Conservation (phyloP, 2,888 invertebrate genomes). For the Campoplex capitator region DNA sequence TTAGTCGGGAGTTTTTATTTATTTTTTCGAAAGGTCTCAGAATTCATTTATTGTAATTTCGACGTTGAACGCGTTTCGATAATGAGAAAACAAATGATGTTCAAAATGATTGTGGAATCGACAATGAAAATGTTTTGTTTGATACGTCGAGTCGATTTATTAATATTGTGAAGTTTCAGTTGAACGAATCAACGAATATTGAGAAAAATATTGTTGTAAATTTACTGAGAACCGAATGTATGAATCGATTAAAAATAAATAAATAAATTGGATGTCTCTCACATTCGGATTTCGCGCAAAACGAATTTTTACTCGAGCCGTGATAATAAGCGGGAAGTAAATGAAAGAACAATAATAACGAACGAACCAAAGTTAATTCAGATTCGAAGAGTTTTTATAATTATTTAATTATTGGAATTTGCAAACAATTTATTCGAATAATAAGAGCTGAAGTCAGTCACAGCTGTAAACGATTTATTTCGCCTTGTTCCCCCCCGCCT, state of each 20-base stretch:
- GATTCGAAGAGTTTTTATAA: not conserved
- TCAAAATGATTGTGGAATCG: not conserved
- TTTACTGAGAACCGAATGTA: not conserved
- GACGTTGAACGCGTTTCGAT: not conserved
- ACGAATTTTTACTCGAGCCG: too few relatives aligned
- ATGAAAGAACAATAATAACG: not conserved
- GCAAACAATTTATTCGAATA: not conserved
- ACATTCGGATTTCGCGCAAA: too few relatives aligned
- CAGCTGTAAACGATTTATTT: conserved; percentile 26
- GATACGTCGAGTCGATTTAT: not conserved
- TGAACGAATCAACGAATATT: not conserved
- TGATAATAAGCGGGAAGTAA: too few relatives aligned
- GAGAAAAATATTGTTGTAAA: not conserved
- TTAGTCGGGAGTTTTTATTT: too few relatives aligned
- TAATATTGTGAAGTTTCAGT: not conserved
- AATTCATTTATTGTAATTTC: not conserved
- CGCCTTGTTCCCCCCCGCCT: not conserved
- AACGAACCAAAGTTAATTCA: not conserved
- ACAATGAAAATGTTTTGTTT: not conserved
- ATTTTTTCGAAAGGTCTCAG: not conserved
- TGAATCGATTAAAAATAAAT: not conserved
- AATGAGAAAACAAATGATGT: not conserved
- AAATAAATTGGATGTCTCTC: too few relatives aligned
- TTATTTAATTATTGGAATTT: not conserved
- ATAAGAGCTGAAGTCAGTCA: not conserved